Evolutionary conservation across 2,888 invertebrate species (phyloP), one percentile per base, ranked within the genome.

Genomic region (Melanchra persicariae): DNA sequence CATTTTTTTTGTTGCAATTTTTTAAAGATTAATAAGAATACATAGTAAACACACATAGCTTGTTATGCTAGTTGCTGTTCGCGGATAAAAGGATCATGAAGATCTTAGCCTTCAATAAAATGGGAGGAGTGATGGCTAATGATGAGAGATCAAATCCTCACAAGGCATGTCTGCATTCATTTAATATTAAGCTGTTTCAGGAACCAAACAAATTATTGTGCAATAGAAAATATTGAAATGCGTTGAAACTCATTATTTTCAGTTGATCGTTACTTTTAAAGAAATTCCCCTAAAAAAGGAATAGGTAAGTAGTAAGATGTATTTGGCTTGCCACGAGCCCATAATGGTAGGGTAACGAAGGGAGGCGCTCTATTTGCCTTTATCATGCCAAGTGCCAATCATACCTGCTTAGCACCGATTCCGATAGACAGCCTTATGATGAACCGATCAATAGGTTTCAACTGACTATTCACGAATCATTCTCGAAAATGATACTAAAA

Each of bases 331-430:
- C n/a, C n/a, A n/a, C n/a, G n/a, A n/a, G n/a, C n/a, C n/a, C 45
- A 58, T 19, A 43, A 19, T 15, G 49, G 60, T 30, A 61, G 58
- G 54, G 61, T 34, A 63, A 55, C 49, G 63, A 19, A 79, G 79
- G 78, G 74, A 81, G 82, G 66, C 62, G 73, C 77, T 80, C 79
- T 76, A 91, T 92, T 92, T 92, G 87, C 77, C 70, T 88, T 74
- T 84, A 88, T 92, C 89, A 91, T 79, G 81, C 72, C 71, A 85
- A 87, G 82, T 91, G 92, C 83, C 93, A 92, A 89, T 93, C 93
- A 92, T 84, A 87, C 67, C 70, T 84, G 74, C 84, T 84, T 84
- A 84, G 70, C 62, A 49, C 62, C 60, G 49, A 59, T 57, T 59
- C 62, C 47, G 37, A 63, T 51, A 63, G 45, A 65, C 75, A 63